Evolutionary conservation across 2,888 invertebrate genomes (phyloP).

Genomic region (Lissocephala sabroskyi): DNA sequence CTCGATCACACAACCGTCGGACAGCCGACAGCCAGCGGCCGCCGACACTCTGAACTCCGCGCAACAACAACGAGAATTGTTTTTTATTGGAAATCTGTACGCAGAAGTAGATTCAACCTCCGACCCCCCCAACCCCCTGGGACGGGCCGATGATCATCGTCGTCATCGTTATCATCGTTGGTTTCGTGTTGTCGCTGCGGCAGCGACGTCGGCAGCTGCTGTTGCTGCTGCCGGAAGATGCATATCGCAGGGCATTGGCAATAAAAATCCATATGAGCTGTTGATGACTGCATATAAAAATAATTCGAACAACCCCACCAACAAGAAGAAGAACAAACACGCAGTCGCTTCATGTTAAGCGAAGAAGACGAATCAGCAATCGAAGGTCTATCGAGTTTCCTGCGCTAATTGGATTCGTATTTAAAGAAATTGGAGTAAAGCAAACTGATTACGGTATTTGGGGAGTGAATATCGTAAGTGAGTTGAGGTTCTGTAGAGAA

Average conservation of each 20-base stretch:
- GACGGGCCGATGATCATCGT: not conserved
- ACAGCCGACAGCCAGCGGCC: slow-evolving; percentile 46
- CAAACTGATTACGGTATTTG: too few relatives aligned
- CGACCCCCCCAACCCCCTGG: slow-evolving; percentile 1
- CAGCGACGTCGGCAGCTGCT: slow-evolving; percentile 2
- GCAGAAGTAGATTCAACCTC: slow-evolving; percentile 45
- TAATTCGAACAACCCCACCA: too few relatives aligned
- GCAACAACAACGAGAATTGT: slow-evolving; percentile 24
- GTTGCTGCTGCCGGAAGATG: slow-evolving; percentile 39
- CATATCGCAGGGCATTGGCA: slow-evolving; percentile 53
- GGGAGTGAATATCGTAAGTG: too few relatives aligned
- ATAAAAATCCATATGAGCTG: slow-evolving; percentile 64
- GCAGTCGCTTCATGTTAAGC: too few relatives aligned
- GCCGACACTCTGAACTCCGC: slow-evolving; percentile 15
- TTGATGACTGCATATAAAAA: slow-evolving; percentile 63
- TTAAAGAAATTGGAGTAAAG: too few relatives aligned
- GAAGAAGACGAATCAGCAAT: not conserved
- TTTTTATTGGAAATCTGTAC: slow-evolving; percentile 65
- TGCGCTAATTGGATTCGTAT: too few relatives aligned
- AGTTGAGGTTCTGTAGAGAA: too few relatives aligned
- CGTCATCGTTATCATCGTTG: not conserved
- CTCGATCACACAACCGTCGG: slow-evolving; percentile 34
- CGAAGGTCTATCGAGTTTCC: too few relatives aligned
- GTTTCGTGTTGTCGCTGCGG: too few relatives aligned
- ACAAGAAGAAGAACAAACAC: too few relatives aligned